Evolutionary conservation across 2,888 invertebrate species (phyloP).

Genomic region (Helobdella robusta): DNA sequence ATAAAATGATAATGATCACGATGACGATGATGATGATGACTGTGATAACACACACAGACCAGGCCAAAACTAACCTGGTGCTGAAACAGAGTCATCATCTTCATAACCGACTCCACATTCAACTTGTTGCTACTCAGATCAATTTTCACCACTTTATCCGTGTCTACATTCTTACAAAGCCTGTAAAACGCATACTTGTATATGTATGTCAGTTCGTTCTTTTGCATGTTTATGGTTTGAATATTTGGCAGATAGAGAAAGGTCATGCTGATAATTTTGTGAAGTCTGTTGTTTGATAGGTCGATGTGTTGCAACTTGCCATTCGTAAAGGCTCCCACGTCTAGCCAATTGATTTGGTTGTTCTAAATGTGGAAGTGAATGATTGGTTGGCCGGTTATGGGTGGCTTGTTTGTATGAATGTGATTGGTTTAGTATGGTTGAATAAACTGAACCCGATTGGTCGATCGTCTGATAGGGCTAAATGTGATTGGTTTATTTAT

Average conservation of each 20-base stretch:
- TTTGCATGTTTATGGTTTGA: conserved; percentile 27
- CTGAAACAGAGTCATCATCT: conserved; percentile 31
- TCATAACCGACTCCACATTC: conserved; percentile 28
- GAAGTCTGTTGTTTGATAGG: conserved; percentile 32
- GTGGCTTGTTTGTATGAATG: neutral
- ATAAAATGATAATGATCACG: no score
- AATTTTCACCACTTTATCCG: conserved; percentile 22
- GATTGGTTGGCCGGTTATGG: neutral
- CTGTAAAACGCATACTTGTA: conserved; percentile 34
- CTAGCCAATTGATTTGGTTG: conserved; percentile 33
- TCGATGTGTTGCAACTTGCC: conserved; percentile 28
- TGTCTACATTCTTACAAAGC: conserved; percentile 28
- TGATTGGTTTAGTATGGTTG: neutral
- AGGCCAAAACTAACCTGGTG: conserved; percentile 24
- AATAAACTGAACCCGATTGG: no score
- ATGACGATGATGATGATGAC: no score
- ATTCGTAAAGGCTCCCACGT: conserved; percentile 35
- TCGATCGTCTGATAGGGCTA: no score
- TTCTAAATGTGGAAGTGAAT: conserved; percentile 24
- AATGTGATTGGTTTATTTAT: no score
- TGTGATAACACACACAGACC: neutral
- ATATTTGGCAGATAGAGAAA: conserved; percentile 33
- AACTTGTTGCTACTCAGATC: conserved; percentile 30
- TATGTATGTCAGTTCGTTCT: conserved; percentile 33
- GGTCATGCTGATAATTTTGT: conserved; percentile 34